Evolutionary conservation across 2,113 vertebrate genomes (phyloP), one percentile per base, ranked within the genome.

Genomic region (Chloropsis cyanopogon): DNA sequence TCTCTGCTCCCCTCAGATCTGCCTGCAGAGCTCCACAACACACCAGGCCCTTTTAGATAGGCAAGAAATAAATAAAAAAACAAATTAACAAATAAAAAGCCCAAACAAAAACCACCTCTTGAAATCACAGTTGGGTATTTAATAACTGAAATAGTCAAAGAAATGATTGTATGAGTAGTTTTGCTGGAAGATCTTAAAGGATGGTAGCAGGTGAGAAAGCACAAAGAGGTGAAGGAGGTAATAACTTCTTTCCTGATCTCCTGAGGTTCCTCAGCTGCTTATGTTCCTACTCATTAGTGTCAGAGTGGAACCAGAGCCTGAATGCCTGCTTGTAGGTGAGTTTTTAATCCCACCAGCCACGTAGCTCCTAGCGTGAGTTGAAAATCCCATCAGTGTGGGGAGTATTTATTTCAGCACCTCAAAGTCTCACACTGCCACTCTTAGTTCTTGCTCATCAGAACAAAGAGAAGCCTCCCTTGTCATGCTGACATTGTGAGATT

Each of bases 401-500:
- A 71, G 17, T 28, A 26, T 71, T 64, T 84, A 14, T 65, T 75
- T 80, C 66, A 72, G 54, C 22, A 46, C 4, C 28, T 73, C 29
- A n/a, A 63, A 57, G 31, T 35, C 54, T 87, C 37, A 14, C 2
- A 4, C 0, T 1, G 21, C 24, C 4, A 4, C 50, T 60, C 42
- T 42, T 0, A 0, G 8, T 54, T 76, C 26, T 72, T 68, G 26
- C 56, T 92, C 69, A 53, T 61, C 28, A 59, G 78, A 79, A 31
- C 37, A 60, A 88, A 39, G 12, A 70, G 73, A 82, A 89, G 31
- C 31, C 35, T 83, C 44, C 41, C 3, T 5, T 31, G 23, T 49
- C 12, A 1, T 41, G 31, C 24, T 53, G 73, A 35, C 13, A 44
- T 23, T 0, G 0, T 53, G 54, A 15, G 35, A 44, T 42, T 79